Percentiles rank a stretch among this genome's conserved stretches.
phyloP scores from a whole-genome alignment of 1,140 invertebrate species.

The Macrotrachela quadricornifera region DNA sequence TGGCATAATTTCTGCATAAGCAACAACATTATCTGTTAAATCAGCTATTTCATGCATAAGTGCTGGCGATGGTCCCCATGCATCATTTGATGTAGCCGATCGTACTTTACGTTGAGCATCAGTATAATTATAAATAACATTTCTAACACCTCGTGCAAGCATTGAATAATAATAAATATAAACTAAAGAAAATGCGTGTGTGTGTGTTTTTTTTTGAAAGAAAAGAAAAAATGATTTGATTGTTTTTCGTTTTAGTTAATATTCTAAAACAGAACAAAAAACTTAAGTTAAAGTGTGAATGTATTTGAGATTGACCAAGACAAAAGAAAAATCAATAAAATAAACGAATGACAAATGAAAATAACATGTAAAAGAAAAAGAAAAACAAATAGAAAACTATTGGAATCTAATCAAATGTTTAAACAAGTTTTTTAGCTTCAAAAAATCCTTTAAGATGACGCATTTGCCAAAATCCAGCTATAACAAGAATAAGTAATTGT shows the following conservation, averaged over 20 bases:
- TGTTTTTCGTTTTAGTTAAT: no score
- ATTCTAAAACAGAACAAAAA: no score
- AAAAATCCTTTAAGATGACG: conserved; percentile 95
- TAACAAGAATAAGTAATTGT: conserved; percentile 66
- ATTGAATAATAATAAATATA: no score
- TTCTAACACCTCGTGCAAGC: conserved; percentile 41
- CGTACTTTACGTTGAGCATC: conserved; percentile 92
- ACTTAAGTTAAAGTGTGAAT: no score
- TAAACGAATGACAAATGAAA: no score
- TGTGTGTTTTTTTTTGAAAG: no score
- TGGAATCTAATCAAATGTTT: conserved; percentile 19
- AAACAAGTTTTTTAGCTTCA: conserved; percentile 97
- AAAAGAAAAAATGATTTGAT: no score
- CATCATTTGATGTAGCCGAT: conserved; percentile 93
- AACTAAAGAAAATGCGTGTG: no score
- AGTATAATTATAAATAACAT: conserved; percentile 92
- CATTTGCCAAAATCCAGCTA: conserved; percentile 97
- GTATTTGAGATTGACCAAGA: no score
- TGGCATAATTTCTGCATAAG: conserved; percentile 6
- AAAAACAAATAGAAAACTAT: no score
- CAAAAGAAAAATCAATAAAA: no score
- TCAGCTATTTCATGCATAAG: conserved; percentile 98
- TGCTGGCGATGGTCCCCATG: conserved; percentile 94
- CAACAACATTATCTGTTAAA: conserved; percentile 63
- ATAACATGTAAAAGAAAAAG: no score